Conservation (phyloP, 2,888 invertebrate species). For the Erynnis tages region DNA sequence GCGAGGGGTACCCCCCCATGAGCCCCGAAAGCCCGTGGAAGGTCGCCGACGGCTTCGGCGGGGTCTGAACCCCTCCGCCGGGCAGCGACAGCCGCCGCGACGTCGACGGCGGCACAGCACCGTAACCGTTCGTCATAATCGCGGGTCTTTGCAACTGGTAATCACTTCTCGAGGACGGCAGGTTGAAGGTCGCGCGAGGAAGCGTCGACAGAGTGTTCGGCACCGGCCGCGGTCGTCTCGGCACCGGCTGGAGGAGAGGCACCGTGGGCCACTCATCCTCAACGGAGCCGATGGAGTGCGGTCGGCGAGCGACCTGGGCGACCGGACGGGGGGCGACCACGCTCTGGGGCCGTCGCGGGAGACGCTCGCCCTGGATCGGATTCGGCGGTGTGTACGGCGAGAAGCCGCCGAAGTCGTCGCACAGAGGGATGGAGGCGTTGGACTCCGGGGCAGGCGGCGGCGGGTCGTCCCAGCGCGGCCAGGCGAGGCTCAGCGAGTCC, state of each 20-base stretch:
- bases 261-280: slow-evolving; percentile 71
- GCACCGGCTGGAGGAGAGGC: slow-evolving; percentile 78
- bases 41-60: slow-evolving; percentile 83
- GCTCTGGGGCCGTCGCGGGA: slow-evolving; percentile 77
- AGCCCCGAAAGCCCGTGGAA: slow-evolving; percentile 80
- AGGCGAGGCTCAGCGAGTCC: slow-evolving; percentile 63
- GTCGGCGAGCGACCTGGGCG: slow-evolving; percentile 68
- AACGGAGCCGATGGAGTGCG: slow-evolving; percentile 83
- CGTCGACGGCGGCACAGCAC: slow-evolving; percentile 75
- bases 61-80: slow-evolving; percentile 66
- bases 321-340: slow-evolving; percentile 71
- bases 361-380: slow-evolving; percentile 53
- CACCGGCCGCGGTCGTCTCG: slow-evolving; percentile 75
- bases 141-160: slow-evolving; percentile 82
- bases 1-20: slow-evolving; percentile 51
- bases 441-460: slow-evolving; percentile 74
- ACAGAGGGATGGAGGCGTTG: slow-evolving; percentile 44
- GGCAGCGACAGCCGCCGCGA: slow-evolving; percentile 80
- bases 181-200: slow-evolving; percentile 71
- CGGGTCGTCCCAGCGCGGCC: slow-evolving; percentile 74
- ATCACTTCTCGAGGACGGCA: slow-evolving; percentile 83
- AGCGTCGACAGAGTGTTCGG: slow-evolving; percentile 64
- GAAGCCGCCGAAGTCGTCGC: slow-evolving; percentile 72
- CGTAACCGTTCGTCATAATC: slow-evolving; percentile 75
- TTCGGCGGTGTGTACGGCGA: slow-evolving; percentile 81